A percentile compares a stretch with the other conserved stretches of the same genome.
Conservation (phyloP, 1,140 invertebrate species). For the Fopius arisanus region DNA sequence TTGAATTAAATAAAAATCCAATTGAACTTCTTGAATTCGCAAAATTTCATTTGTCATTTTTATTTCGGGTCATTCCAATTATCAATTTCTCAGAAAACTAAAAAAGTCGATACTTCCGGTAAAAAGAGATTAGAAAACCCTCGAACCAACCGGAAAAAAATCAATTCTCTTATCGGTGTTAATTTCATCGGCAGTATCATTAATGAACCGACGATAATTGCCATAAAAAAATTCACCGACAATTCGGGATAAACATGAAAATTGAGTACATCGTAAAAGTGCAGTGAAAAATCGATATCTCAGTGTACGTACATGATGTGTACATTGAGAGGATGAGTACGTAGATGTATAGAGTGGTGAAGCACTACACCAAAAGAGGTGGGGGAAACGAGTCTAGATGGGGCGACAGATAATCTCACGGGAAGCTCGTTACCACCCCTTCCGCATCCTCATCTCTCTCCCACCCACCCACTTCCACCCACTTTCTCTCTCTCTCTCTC, state of each 20-base stretch:
- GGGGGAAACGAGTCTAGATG: constrained; percentile 16
- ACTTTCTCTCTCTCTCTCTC: constrained; percentile 16
- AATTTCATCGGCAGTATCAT: not conserved
- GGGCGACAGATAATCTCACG: constrained; percentile 47
- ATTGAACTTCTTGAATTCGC: no score
- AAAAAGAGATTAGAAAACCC: no score
- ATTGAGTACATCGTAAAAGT: not conserved
- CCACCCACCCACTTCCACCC: not conserved
- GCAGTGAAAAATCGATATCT: constrained; percentile 52
- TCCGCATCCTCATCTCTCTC: not conserved
- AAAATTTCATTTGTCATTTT: no score
- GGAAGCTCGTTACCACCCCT: constrained; percentile 51
- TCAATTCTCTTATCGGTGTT: no score
- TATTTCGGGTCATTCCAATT: no score
- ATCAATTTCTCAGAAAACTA: no score
- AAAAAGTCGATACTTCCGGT: no score
- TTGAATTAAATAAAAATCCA: no score
- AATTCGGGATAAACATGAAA: not conserved
- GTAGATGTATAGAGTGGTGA: not conserved
- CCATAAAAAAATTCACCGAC: not conserved
- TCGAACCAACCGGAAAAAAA: no score
- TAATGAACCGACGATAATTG: not conserved
- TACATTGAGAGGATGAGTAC: not conserved
- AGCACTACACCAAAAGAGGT: not conserved
- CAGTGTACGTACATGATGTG: not conserved